Evolutionary conservation across 2,888 invertebrate genomes (phyloP).

Genomic region (Eilema caniola): DNA sequence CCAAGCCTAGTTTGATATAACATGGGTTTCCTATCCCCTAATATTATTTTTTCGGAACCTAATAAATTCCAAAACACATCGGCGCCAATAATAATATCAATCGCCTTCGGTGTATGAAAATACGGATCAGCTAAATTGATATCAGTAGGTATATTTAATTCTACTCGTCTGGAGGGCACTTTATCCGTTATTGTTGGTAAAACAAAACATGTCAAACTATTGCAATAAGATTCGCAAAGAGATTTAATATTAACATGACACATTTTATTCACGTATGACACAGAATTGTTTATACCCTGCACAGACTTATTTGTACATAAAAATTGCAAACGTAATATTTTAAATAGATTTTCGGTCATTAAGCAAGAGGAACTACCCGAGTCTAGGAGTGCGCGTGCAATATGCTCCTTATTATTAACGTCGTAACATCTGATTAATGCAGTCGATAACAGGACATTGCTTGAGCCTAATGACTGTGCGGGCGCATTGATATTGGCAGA

Average conservation of each 20-base stretch:
- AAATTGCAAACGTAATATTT: too few relatives aligned
- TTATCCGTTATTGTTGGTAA: background rate
- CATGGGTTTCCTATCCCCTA: too few relatives aligned
- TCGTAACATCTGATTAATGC: background rate
- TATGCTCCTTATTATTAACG: background rate
- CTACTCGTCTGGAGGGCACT: slow-evolving; percentile 1
- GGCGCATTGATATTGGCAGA: background rate
- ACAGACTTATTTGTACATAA: too few relatives aligned
- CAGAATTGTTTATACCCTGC: background rate
- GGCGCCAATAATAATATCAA: too few relatives aligned
- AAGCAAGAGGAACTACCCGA: too few relatives aligned
- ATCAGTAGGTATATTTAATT: background rate
- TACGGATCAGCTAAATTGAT: too few relatives aligned
- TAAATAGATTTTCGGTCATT: too few relatives aligned
- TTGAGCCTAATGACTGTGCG: background rate
- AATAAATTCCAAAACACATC: too few relatives aligned
- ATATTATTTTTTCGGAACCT: too few relatives aligned
- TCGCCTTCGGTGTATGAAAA: too few relatives aligned
- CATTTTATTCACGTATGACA: background rate
- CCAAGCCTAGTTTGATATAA: too few relatives aligned
- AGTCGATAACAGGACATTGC: too few relatives aligned
- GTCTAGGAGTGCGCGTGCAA: background rate
- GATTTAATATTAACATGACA: slow-evolving; percentile 2
- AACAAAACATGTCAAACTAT: slow-evolving; percentile 4
- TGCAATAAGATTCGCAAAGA: background rate